Base-by-base conservation (phyloP, 2,113 vertebrate genomes). In the Tupaia chinensis region DNA sequence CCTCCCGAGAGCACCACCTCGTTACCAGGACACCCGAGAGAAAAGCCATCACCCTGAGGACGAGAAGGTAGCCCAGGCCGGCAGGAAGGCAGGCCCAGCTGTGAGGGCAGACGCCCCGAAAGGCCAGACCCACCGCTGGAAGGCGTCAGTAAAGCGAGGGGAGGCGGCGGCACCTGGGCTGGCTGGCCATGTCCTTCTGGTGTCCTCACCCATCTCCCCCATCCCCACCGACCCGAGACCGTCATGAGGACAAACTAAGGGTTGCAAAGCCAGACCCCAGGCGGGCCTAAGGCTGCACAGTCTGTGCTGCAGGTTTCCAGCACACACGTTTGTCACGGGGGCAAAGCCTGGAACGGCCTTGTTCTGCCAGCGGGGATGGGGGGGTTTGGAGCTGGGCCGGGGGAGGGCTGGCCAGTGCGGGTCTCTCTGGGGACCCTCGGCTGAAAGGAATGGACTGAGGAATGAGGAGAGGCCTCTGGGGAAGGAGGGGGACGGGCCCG, bases 41-140 rank as follows among this genome's bases (percentile, higher is more conserved):
- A 44, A 25, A 17, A 65, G 3, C 17, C 2, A 1, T 3, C 1
- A 0, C 80, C 3, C n/a, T 16, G 25, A 60, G 60, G 0, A 9
- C 0, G 66, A 4, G 2, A 1, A 56, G 77, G 9, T 34, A 3
- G n/a, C 2, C 1, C 0, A 6, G 29, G 63, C 54, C 0, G 0
- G 53, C 56, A 3, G 53, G 44, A 19, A 5, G 0, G 3, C 27
- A 56, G 27, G 34, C 32, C 5, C 0, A 13, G 23, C 34, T 9
- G 1, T 4, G 0, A 34, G 58, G 25, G 53, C 1, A 7, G 56
- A 15, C 54, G 15, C 56, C 73, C 9, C 1, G 5, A 22, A 27
- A 32, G 10, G 32, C 13, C n/a, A 15, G 68, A 4, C n/a, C n/a
- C 20, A 5, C 13, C 44, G 27, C 20, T n/a, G 25, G 4, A 9